Base-by-base conservation (phyloP, 2,888 invertebrate genomes). In the Oxystoma pomonae region DNA sequence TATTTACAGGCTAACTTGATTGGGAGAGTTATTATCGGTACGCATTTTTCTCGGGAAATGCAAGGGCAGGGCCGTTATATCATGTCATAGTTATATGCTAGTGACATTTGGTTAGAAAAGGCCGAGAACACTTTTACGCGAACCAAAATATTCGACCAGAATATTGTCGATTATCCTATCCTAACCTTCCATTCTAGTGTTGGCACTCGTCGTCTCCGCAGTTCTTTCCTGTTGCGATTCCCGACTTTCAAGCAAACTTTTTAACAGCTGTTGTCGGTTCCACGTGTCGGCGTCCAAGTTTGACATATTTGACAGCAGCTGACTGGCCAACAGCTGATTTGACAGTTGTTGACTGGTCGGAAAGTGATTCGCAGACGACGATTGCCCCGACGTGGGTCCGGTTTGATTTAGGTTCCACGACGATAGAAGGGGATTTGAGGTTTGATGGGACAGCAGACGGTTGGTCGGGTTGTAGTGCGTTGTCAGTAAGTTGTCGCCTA, bases 251-350 rank as follows among this genome's bases (percentile, higher is more conserved):
- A 20, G 18, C 3, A 57, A 17, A 20, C 20, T 57, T 57, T 21
- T 57, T 7, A 16, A 17, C 3, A 20, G 20, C n/a, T 57, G 20
- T 17, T 57, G 57, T n/a, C 20, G 5, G n/a, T 20, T 57, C 57
- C 57, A 57, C n/a, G 18, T 21, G 18, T 57, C 57, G 18, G 57
- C 20, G 57, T n/a, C 16, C 57, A 57, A 12, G 16, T 3, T 35
- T 3, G 3, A 7, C 12, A 35, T 7, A 35, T 35, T 35, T 35
- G 35, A 7, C 35, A 35, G 12, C 35, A 35, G 35, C 35, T 35
- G 35, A 12, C 35, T 35, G 35, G 35, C 35, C 35, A 35, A 35
- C 3, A 35, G 35, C 35, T 35, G 35, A 35, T 35, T 35, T 35
- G 35, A 35, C 35, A 35, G 35, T 35, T 35, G 35, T 12, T 35